These are phyloP conservation scores for Drosophila orosa DNA, from an alignment of 1,140 invertebrate genomes.

Conservation along the genomic window DNA sequence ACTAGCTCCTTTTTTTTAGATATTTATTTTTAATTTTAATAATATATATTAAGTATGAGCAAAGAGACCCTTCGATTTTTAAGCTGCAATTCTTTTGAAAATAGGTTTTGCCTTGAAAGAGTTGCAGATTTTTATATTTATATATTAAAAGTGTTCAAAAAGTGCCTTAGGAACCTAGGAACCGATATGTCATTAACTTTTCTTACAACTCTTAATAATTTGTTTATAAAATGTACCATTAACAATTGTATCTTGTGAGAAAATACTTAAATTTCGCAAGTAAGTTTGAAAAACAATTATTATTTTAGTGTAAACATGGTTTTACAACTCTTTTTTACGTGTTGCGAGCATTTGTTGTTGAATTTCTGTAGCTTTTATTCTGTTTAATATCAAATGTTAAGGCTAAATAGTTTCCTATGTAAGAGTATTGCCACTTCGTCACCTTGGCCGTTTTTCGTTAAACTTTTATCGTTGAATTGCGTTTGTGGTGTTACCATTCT, in stretches of 20 bases:
- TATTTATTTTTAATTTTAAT: background rate
- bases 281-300: background rate
- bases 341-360: background rate
- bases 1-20: background rate
- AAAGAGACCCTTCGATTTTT: background rate
- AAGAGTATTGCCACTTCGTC: constrained; percentile 25
- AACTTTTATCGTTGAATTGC: constrained; percentile 24
- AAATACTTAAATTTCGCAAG: background rate
- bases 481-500: constrained; percentile 28
- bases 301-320: too few species aligned
- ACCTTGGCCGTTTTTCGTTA: constrained; percentile 1
- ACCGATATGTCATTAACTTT: background rate
- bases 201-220: background rate
- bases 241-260: too few species aligned
- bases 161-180: too few species aligned
- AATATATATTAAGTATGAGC: background rate
- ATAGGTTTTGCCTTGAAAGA: too few species aligned
- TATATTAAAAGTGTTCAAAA: too few species aligned
- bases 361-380: too few species aligned
- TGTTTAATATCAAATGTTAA: background rate
- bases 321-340: background rate
- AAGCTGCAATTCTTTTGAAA: too few species aligned
- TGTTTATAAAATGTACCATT: too few species aligned
- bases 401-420: background rate
- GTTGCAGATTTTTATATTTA: too few species aligned